phyloP scores from a whole-genome alignment of 2,113 vertebrate species.

The Eurypyga helias region DNA sequence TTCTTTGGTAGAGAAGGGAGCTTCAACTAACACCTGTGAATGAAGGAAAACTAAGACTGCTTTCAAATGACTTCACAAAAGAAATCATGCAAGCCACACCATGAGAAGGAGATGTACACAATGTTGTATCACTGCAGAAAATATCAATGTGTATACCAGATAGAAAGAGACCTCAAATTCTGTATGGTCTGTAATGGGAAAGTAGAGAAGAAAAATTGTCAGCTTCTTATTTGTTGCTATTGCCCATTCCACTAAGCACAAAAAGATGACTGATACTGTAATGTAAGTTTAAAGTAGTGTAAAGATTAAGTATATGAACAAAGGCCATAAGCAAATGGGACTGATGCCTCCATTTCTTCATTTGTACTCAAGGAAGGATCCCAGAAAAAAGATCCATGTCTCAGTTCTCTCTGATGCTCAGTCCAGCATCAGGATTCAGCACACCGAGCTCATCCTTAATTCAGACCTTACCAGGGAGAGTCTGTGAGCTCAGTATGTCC shows the following conservation, averaged over 20 bases:
- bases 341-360: not conserved
- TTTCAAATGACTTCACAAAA: not conserved
- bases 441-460: not conserved
- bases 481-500: not conserved
- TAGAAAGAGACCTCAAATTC: rapidly evolving
- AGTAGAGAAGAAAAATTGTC: not conserved
- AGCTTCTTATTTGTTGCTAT: not conserved
- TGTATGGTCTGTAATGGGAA: not conserved
- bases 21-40: not conserved
- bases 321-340: not conserved
- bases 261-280: not conserved
- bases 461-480: not conserved
- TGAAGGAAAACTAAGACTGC: not conserved
- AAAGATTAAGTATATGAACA: not conserved
- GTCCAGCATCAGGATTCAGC: not conserved
- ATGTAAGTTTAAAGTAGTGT: not conserved
- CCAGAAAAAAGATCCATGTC: not conserved
- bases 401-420: not conserved
- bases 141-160: not conserved
- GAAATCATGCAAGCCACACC: not conserved
- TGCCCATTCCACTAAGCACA: not conserved
- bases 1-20: not conserved
- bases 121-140: not conserved
- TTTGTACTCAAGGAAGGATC: not conserved
- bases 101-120: not conserved